These are phyloP conservation scores for Nephila pilipes DNA, from an alignment of 1,140 invertebrate species.

Conservation along the genomic window DNA sequence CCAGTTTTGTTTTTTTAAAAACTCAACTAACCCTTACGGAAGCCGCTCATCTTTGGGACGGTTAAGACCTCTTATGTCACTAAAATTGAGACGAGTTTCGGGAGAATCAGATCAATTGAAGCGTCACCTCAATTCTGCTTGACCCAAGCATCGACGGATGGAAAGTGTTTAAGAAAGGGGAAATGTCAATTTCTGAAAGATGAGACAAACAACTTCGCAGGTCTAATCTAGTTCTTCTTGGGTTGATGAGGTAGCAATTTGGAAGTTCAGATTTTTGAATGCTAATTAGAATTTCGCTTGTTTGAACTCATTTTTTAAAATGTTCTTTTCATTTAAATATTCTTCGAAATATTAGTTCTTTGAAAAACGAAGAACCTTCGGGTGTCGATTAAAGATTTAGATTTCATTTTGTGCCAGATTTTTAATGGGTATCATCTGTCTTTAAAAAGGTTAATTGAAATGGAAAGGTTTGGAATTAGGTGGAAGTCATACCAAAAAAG, in stretches of 20 bases:
- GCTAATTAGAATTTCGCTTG: not conserved
- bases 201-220: not conserved
- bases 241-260: not conserved
- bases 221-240: not conserved
- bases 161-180: not conserved
- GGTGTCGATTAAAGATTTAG: too few relatives aligned
- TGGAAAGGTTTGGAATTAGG: too few relatives aligned
- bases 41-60: not conserved
- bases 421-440: too few relatives aligned
- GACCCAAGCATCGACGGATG: not conserved
- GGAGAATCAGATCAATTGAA: not conserved
- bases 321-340: too few relatives aligned
- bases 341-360: too few relatives aligned
- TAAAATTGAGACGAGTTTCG: constrained; percentile 2
- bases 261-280: not conserved
- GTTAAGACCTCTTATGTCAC: not conserved
- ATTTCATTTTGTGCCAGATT: too few relatives aligned
- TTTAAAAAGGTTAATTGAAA: too few relatives aligned
- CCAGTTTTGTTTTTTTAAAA: not conserved
- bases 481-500: too few relatives aligned
- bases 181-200: not conserved
- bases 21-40: too few relatives aligned
- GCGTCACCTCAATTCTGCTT: not conserved
- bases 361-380: too few relatives aligned
- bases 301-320: too few relatives aligned